These are phyloP conservation scores for Centropus bengalensis DNA, from an alignment of 2,113 vertebrate genomes.

Conservation along the genomic window DNA sequence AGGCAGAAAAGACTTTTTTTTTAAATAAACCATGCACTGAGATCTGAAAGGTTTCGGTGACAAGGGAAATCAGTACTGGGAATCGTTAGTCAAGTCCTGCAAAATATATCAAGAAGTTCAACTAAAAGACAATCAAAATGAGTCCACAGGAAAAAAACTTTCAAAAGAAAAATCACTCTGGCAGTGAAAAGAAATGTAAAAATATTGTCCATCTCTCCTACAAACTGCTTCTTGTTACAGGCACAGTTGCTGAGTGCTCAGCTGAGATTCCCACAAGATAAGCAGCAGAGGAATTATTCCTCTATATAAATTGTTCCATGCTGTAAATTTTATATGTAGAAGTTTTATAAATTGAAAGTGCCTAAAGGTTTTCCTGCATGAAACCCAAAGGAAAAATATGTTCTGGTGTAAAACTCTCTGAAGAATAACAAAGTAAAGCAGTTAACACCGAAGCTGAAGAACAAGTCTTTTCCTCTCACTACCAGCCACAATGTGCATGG, in stretches of 20 bases:
- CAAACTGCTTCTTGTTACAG: background rate
- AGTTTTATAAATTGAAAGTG: background rate
- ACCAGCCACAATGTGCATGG: fast-evolving
- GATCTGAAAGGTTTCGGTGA: background rate
- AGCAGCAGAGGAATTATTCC: background rate
- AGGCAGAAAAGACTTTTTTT: background rate
- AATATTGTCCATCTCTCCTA: background rate
- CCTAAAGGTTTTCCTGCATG: background rate
- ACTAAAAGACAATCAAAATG: background rate
- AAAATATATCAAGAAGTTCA: background rate
- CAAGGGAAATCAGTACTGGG: constrained; percentile 12
- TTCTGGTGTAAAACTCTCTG: background rate
- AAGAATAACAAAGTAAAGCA: background rate
- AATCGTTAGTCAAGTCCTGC: background rate
- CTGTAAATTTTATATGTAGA: background rate
- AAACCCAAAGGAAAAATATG: background rate
- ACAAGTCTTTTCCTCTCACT: background rate
- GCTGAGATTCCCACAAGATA: background rate
- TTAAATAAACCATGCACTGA: background rate
- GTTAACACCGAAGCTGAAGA: background rate
- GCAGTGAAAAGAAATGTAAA: background rate
- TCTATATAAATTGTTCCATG: background rate
- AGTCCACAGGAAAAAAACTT: background rate
- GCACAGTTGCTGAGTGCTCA: background rate
- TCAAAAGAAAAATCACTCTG: background rate